Evolutionary conservation across 2,113 vertebrate species (phyloP).

Genomic region (Cephalopholis sonnerati): DNA sequence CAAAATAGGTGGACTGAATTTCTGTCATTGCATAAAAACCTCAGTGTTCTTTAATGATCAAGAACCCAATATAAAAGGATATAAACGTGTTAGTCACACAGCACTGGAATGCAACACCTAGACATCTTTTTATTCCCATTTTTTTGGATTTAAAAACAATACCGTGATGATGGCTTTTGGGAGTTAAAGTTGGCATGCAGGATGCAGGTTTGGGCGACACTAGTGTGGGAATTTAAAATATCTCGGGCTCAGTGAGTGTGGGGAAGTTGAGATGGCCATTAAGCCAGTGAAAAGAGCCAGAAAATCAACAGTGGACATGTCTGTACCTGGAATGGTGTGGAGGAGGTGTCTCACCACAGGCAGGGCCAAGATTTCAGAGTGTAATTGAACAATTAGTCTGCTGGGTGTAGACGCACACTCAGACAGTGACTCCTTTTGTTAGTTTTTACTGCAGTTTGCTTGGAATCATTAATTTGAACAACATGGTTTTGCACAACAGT

Average conservation of each 20-base stretch:
- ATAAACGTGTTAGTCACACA: neutral
- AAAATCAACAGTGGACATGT: slow-evolving; percentile 38
- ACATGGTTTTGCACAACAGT: neutral
- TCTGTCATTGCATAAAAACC: neutral
- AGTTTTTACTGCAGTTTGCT: neutral
- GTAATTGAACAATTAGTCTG: slow-evolving; percentile 26
- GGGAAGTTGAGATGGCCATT: neutral
- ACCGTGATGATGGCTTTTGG: neutral
- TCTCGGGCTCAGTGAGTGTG: neutral
- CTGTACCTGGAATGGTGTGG: slow-evolving; percentile 54
- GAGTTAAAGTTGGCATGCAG: neutral
- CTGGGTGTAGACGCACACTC: slow-evolving; percentile 6
- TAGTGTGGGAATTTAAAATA: neutral
- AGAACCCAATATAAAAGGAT: neutral
- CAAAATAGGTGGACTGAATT: neutral
- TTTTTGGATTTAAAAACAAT: neutral
- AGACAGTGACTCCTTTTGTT: neutral
- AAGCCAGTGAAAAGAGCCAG: neutral
- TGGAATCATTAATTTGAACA: neutral
- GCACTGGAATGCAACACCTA: neutral
- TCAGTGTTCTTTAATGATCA: neutral
- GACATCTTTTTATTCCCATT: neutral
- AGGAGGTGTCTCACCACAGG: slow-evolving; percentile 36
- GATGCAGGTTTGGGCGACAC: neutral
- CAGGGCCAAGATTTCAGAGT: slow-evolving; percentile 12